phyloP scores from a whole-genome alignment of 2,888 invertebrate species.

The Tetragonisca angustula region DNA sequence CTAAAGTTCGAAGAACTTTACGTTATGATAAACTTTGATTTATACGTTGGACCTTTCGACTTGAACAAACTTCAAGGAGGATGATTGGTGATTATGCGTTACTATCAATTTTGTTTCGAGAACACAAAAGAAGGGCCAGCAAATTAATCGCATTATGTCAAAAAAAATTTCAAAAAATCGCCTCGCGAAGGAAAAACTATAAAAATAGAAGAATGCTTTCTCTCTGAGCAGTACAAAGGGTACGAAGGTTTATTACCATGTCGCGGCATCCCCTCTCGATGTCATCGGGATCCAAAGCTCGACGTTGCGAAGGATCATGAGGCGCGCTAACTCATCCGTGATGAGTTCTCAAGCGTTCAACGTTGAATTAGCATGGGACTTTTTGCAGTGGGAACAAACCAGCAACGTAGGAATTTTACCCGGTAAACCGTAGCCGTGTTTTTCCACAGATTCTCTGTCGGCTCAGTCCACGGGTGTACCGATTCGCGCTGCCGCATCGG shows the following conservation, averaged over 20 bases:
- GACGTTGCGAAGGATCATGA: conserved; percentile 42
- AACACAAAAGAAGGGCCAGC: neutral
- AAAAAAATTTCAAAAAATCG: neutral
- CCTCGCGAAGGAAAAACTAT: neutral
- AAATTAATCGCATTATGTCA: neutral
- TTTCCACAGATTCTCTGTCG: conserved; percentile 66
- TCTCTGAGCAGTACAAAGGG: neutral
- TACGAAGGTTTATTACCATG: conserved; percentile 6
- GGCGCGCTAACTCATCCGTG: conserved; percentile 57
- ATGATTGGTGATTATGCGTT: too few species aligned
- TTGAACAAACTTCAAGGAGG: too few species aligned
- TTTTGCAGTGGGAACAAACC: conserved; percentile 53
- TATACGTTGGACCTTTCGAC: too few species aligned
- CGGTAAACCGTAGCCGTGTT: conserved; percentile 60
- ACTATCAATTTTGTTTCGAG: neutral
- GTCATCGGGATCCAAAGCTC: conserved; percentile 38
- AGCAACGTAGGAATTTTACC: conserved; percentile 75
- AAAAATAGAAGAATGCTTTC: neutral
- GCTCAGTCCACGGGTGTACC: conserved; percentile 15
- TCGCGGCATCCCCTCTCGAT: conserved; percentile 21
- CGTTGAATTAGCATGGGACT: conserved; percentile 64
- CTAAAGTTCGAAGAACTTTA: too few species aligned
- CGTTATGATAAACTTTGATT: too few species aligned
- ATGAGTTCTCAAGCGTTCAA: conserved; percentile 46
- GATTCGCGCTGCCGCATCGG: conserved; percentile 17